Evolutionary conservation across 1,140 invertebrate genomes (phyloP).

Genomic region (Cherax quadricarinatus): DNA sequence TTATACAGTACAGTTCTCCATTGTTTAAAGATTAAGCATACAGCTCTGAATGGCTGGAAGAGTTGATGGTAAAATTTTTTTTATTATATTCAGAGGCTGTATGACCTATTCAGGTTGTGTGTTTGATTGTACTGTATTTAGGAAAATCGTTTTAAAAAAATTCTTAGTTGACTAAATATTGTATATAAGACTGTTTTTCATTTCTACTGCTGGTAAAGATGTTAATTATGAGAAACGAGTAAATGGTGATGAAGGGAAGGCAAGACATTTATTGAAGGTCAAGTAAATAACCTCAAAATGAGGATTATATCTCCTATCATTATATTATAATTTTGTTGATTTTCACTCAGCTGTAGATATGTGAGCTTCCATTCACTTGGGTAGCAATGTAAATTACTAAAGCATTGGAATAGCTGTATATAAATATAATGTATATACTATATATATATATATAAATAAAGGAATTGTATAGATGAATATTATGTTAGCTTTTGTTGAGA

Average conservation of each 20-base stretch:
- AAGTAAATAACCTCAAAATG: background rate
- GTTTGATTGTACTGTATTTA: background rate
- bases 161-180: background rate
- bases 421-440: background rate
- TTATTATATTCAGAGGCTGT: background rate
- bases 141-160: background rate
- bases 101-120: too few relatives aligned
- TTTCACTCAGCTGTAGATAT: conserved; percentile 28
- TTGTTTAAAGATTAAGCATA: background rate
- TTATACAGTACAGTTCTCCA: too few relatives aligned
- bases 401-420: background rate
- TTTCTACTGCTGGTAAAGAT: background rate
- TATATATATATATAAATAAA: conserved; percentile 21
- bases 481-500: conserved; percentile 25
- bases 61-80: background rate
- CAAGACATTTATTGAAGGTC: background rate
- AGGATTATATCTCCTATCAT: background rate
- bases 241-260: background rate
- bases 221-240: background rate
- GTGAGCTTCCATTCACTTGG: conserved; percentile 32
- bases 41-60: background rate
- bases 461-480: conserved; percentile 26
- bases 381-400: conserved; percentile 5
- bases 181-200: background rate
- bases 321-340: background rate